Evolutionary conservation across 2,888 invertebrate genomes (phyloP).

Genomic region (Rhingia rostrata): DNA sequence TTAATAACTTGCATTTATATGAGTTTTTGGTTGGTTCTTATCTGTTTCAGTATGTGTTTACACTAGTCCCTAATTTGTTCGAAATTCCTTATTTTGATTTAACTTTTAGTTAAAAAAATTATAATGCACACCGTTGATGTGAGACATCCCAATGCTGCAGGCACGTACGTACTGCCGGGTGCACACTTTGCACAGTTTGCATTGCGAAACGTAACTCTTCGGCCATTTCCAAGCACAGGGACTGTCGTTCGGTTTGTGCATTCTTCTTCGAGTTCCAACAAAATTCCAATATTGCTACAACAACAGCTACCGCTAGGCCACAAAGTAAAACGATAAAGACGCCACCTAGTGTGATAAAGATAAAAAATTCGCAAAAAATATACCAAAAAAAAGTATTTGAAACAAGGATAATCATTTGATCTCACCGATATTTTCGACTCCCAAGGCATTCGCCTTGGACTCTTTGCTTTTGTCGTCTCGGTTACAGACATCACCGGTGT

Average conservation of each 20-base stretch:
- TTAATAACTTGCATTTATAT: not conserved
- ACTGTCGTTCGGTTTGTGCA: slow-evolving; percentile 91
- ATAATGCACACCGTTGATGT: slow-evolving; percentile 79
- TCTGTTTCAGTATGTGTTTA: not conserved
- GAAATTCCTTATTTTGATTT: not conserved
- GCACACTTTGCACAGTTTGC: slow-evolving; percentile 91
- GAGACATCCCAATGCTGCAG: slow-evolving; percentile 81
- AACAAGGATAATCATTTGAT: not conserved
- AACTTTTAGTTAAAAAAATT: slow-evolving; percentile 80
- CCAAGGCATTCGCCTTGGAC: slow-evolving; percentile 95
- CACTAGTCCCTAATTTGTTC: slow-evolving; percentile 21
- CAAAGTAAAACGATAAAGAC: slow-evolving; percentile 98
- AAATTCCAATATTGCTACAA: slow-evolving; percentile 96
- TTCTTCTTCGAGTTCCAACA: slow-evolving; percentile 97
- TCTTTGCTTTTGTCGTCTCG: slow-evolving; percentile 94
- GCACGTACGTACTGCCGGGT: slow-evolving; percentile 88
- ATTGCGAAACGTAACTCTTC: slow-evolving; percentile 96
- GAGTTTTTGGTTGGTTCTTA: not conserved
- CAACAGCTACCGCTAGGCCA: slow-evolving; percentile 94
- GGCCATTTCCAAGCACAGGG: slow-evolving; percentile 96
- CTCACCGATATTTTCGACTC: slow-evolving; percentile 91
- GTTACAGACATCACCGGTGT: slow-evolving; percentile 95
- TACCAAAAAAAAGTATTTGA: not conserved
- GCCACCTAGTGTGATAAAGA: slow-evolving; percentile 85
- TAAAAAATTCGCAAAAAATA: too few relatives aligned